phyloP scores from a whole-genome alignment of 2,888 invertebrate species.

The Monochamus alternatus region DNA sequence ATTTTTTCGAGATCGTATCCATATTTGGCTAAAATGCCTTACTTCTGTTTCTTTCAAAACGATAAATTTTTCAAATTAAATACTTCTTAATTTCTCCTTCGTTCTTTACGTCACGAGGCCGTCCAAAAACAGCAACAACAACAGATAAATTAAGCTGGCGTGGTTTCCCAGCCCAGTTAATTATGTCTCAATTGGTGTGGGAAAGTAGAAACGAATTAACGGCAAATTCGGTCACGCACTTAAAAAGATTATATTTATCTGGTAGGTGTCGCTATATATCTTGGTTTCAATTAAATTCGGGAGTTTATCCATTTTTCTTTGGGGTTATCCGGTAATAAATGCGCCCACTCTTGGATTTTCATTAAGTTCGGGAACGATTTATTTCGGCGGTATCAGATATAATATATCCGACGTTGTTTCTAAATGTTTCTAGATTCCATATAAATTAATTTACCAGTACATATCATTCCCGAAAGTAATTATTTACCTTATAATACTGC shows the following conservation, averaged over 20 bases:
- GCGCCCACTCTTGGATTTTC: conserved; percentile 19
- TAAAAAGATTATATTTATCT: conserved; percentile 32
- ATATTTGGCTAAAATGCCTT: too few relatives aligned
- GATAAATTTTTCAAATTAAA: too few relatives aligned
- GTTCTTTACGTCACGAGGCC: too few relatives aligned
- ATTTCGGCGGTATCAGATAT: neutral
- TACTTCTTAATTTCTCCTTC: too few relatives aligned
- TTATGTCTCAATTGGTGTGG: conserved; percentile 32
- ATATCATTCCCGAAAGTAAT: too few relatives aligned
- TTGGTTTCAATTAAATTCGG: conserved; percentile 35
- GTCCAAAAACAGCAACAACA: too few relatives aligned
- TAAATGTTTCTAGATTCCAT: neutral
- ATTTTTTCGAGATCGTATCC: too few relatives aligned
- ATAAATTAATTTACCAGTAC: too few relatives aligned
- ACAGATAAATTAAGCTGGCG: conserved; percentile 21
- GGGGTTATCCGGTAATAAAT: conserved; percentile 27
- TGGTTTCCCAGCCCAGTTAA: conserved; percentile 27
- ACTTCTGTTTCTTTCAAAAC: too few relatives aligned
- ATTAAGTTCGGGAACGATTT: neutral
- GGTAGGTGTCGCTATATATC: conserved; percentile 32
- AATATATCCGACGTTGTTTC: too few relatives aligned
- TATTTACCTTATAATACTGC: too few relatives aligned
- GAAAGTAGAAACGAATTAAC: conserved; percentile 31
- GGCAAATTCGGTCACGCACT: conserved; percentile 25
- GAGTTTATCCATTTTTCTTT: conserved; percentile 30